Evolutionary conservation across 2,888 invertebrate species (phyloP).

Genomic region (Rambutsinella grinnellia): DNA sequence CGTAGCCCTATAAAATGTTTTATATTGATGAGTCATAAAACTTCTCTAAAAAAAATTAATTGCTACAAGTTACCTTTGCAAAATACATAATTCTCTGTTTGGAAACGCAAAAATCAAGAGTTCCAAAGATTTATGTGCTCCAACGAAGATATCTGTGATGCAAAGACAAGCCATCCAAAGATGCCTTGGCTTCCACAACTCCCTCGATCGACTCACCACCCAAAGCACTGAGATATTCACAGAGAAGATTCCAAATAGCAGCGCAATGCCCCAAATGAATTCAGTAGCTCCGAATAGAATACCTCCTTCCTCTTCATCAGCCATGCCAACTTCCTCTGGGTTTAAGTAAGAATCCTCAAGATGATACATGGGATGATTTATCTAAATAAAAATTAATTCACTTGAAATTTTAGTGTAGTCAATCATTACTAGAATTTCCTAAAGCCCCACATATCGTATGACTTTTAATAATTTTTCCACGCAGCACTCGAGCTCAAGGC

Average conservation of each 20-base stretch:
- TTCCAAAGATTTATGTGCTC: slow-evolving; percentile 64
- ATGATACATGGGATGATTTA: slow-evolving; percentile 25
- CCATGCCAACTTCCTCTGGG: slow-evolving; percentile 18
- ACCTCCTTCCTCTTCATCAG: slow-evolving; percentile 2
- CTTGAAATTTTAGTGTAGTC: too few relatives aligned
- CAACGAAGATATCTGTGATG: slow-evolving; percentile 65
- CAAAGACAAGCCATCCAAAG: slow-evolving; percentile 66
- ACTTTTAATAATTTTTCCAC: too few relatives aligned
- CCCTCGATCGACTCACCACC: slow-evolving; percentile 63
- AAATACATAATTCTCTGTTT: slow-evolving; percentile 50
- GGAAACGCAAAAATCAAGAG: slow-evolving; percentile 59
- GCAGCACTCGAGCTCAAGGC: too few relatives aligned
- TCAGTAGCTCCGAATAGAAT: slow-evolving; percentile 44
- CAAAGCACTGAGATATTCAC: slow-evolving; percentile 63
- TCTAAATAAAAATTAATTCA: too few relatives aligned
- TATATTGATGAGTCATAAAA: not conserved
- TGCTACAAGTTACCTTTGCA: slow-evolving; percentile 30
- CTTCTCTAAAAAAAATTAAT: not conserved
- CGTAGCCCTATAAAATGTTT: slow-evolving; percentile 41
- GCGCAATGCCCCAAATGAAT: slow-evolving; percentile 63
- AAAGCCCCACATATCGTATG: too few relatives aligned
- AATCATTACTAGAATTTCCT: too few relatives aligned
- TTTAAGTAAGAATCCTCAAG: slow-evolving; percentile 20
- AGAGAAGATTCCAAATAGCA: slow-evolving; percentile 60
- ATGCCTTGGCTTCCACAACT: slow-evolving; percentile 66